Conservation (phyloP, 2,797 vertebrate genomes). For the Erethizon dorsatum region DNA sequence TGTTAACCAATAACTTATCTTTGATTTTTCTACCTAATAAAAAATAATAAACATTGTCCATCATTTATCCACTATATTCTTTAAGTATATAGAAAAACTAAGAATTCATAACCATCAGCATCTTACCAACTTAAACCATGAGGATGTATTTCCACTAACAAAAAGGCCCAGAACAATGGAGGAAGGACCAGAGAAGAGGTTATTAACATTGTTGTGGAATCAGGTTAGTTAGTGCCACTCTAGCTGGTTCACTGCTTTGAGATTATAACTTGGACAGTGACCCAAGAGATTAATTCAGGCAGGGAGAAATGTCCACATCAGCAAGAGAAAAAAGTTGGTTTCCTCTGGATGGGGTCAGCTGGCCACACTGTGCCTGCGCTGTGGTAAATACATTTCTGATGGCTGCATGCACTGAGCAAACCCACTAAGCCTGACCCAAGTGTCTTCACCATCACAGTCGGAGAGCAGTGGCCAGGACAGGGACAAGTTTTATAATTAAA, state of each 20-base stretch:
- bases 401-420: slow-evolving; percentile 32
- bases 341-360: slow-evolving; percentile 36
- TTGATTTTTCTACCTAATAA: slow-evolving; percentile 45
- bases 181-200: neutral
- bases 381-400: slow-evolving; percentile 61
- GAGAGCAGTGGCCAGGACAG: neutral
- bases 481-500: slow-evolving; percentile 38
- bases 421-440: slow-evolving; percentile 3
- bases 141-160: neutral
- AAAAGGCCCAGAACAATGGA: neutral
- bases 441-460: slow-evolving; percentile 5
- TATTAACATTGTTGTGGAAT: neutral
- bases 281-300: slow-evolving; percentile 58
- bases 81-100: neutral
- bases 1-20: neutral
- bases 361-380: neutral
- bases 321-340: slow-evolving; percentile 42
- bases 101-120: slow-evolving; percentile 3
- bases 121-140: slow-evolving; percentile 42
- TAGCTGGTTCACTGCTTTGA: slow-evolving; percentile 65
- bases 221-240: neutral
- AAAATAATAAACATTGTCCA: neutral
- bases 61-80: slow-evolving; percentile 25
- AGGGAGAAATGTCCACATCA: slow-evolving; percentile 39
- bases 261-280: slow-evolving; percentile 59